Conservation (phyloP, 2,113 vertebrate genomes). For the Hydrochoerus hydrochaeris region DNA sequence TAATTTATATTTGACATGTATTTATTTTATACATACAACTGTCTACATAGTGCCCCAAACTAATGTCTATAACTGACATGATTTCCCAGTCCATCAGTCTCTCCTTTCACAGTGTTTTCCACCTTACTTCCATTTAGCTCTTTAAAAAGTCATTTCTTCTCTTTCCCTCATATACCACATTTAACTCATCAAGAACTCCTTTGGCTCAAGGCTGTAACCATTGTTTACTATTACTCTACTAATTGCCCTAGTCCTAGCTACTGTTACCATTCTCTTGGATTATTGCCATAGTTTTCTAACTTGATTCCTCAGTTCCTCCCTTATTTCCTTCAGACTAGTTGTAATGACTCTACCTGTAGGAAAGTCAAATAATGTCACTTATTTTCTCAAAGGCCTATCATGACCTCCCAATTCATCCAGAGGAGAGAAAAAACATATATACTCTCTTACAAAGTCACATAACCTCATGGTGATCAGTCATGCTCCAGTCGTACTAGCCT, state of each 20-base stretch:
- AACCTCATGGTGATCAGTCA: background rate
- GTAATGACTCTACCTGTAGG: background rate
- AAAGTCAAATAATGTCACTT: background rate
- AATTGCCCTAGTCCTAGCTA: too few species aligned
- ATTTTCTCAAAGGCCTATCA: background rate
- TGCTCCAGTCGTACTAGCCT: background rate
- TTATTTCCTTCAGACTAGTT: background rate
- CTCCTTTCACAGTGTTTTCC: background rate
- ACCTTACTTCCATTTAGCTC: background rate
- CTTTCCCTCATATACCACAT: background rate
- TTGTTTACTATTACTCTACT: background rate
- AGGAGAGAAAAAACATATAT: background rate
- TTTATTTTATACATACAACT: background rate
- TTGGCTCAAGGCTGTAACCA: background rate
- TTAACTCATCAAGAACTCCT: background rate
- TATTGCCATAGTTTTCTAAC: background rate
- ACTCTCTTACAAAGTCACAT: background rate
- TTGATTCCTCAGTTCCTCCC: background rate
- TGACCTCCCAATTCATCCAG: background rate
- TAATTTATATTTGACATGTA: background rate
- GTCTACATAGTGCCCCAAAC: background rate
- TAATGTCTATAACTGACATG: background rate
- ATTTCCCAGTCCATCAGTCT: background rate
- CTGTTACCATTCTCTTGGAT: background rate
- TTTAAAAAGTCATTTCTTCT: background rate